A percentile compares a stretch with the other conserved stretches of the same genome.
Evolutionary conservation across 2,797 vertebrate species (phyloP).

Genomic region (Choloepus didactylus): DNA sequence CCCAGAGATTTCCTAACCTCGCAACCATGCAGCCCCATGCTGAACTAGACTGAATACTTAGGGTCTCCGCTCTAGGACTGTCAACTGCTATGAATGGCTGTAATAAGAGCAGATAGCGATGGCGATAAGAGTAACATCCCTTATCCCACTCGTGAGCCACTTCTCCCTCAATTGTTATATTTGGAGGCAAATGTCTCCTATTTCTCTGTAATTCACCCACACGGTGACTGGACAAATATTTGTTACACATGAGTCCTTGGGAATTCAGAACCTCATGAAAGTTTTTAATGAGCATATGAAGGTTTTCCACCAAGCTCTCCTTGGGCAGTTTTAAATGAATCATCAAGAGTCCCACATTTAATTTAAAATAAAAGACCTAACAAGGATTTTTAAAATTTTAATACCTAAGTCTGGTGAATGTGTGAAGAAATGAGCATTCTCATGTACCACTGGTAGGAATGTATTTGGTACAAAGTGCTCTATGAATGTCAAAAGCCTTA

Average conservation of each 20-base stretch:
- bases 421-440: not conserved
- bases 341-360: slow-evolving; percentile 47
- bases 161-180: not conserved
- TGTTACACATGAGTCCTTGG: not conserved
- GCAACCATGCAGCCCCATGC: not conserved
- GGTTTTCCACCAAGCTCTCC: slow-evolving; percentile 61
- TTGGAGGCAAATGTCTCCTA: not conserved
- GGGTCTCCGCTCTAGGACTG: not conserved
- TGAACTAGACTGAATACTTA: not conserved
- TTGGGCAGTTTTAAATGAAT: slow-evolving; percentile 36
- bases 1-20: not conserved
- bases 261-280: slow-evolving; percentile 22
- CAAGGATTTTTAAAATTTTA: not conserved
- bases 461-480: not conserved
- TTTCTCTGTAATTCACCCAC: not conserved
- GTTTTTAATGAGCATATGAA: slow-evolving; percentile 13
- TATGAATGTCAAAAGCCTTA: not conserved
- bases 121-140: not conserved
- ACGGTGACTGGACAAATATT: not conserved
- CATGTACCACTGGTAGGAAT: not conserved
- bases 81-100: not conserved
- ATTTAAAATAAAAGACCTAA: slow-evolving; percentile 47
- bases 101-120: not conserved
- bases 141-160: not conserved
- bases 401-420: not conserved